Conservation (phyloP, 2,888 invertebrate genomes). For the Rhingia rostrata region DNA sequence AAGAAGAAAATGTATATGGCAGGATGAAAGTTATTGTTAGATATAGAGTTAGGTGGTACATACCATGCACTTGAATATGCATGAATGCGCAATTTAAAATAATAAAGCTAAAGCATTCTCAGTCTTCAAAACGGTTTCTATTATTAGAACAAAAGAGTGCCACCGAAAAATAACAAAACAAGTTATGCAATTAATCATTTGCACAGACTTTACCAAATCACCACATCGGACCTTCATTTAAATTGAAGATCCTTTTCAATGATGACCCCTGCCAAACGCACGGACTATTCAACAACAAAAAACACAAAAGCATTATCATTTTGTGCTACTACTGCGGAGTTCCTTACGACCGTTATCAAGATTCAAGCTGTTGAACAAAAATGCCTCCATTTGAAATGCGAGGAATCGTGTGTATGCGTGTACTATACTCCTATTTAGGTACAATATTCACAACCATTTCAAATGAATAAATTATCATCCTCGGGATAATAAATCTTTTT, state of each 20-base stretch:
- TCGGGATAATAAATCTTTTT: slow-evolving; percentile 52
- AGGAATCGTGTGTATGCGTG: background rate
- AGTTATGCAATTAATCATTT: slow-evolving; percentile 32
- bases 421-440: background rate
- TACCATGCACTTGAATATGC: too few species aligned
- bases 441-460: slow-evolving; percentile 30
- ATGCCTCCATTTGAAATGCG: slow-evolving; percentile 6
- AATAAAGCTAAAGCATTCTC: too few species aligned
- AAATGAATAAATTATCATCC: slow-evolving; percentile 53
- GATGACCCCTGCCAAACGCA: background rate
- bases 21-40: too few species aligned
- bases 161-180: too few species aligned
- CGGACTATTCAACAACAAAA: background rate
- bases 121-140: too few species aligned
- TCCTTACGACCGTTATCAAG: slow-evolving; percentile 28
- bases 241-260: slow-evolving; percentile 21
- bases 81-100: too few species aligned
- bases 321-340: slow-evolving; percentile 9
- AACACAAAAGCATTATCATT: slow-evolving; percentile 5
- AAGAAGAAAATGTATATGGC: too few species aligned
- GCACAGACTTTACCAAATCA: slow-evolving; percentile 5
- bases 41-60: too few species aligned
- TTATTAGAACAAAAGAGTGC: too few species aligned
- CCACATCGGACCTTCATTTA: background rate
- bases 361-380: slow-evolving; percentile 33